These are phyloP conservation scores for Megaptera novaeangliae DNA, from an alignment of 2,113 vertebrate genomes.

Conservation along the genomic window DNA sequence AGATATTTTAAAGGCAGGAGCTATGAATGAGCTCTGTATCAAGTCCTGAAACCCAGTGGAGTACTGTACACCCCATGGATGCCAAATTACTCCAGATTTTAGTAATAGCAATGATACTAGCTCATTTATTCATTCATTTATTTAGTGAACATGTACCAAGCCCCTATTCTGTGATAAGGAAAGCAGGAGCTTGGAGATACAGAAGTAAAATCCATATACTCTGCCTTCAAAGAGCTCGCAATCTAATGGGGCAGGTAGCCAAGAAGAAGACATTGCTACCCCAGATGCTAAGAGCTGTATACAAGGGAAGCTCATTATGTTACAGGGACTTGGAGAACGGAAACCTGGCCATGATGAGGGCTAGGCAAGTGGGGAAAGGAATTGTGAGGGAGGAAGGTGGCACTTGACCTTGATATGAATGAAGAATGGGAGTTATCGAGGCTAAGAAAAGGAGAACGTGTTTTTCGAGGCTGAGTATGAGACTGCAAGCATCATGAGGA, in stretches of 20 bases:
- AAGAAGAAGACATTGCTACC: background rate
- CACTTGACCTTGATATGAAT: background rate
- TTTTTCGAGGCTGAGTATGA: background rate
- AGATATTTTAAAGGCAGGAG: background rate
- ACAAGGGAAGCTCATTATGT: background rate
- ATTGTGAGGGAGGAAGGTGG: background rate
- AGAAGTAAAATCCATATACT: background rate
- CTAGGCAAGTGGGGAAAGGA: background rate
- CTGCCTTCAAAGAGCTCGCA: background rate
- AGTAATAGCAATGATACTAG: background rate
- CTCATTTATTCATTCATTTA: background rate
- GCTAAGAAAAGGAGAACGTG: background rate
- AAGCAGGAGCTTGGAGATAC: background rate
- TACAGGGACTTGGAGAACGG: background rate
- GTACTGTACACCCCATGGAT: background rate
- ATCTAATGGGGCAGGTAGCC: background rate
- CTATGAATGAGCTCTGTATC: background rate
- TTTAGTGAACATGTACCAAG: background rate
- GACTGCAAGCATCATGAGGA: rapidly evolving
- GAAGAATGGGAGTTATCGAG: background rate
- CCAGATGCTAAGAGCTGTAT: background rate
- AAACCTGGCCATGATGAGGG: background rate
- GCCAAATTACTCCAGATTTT: background rate
- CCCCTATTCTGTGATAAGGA: background rate
- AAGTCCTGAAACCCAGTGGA: background rate